These are phyloP conservation scores for Tetropium fuscum DNA, from an alignment of 2,888 invertebrate genomes.

Conservation along the genomic window DNA sequence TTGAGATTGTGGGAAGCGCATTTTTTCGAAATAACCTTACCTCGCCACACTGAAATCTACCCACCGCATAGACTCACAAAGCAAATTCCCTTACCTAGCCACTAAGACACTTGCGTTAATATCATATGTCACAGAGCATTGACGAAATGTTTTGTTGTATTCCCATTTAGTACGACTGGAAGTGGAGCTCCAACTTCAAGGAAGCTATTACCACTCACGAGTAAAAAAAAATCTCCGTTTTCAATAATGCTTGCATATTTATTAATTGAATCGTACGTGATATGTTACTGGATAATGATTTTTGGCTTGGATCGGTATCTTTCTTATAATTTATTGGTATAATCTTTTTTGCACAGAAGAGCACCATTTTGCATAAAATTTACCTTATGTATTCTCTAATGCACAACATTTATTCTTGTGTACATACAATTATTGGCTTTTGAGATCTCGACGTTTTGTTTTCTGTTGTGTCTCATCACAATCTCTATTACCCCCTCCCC, in stretches of 20 bases:
- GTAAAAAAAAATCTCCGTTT: conserved; percentile 74
- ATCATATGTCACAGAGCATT: conserved; percentile 23
- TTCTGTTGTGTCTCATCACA: conserved; percentile 17
- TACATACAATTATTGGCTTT: conserved; percentile 33
- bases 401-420: conserved; percentile 37
- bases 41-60: no score
- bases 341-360: conserved; percentile 45
- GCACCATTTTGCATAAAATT: conserved; percentile 39
- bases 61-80: conserved; percentile 11
- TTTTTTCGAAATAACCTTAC: no score
- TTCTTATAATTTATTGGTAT: conserved; percentile 63
- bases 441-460: conserved; percentile 20
- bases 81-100: not conserved
- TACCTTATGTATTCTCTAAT: conserved; percentile 26
- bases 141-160: conserved; percentile 60
- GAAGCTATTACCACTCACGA: conserved; percentile 92
- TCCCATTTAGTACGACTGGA: conserved; percentile 87
- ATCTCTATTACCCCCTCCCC: conserved; percentile 6
- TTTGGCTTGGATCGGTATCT: conserved; percentile 60
- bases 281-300: conserved; percentile 67
- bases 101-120: conserved; percentile 13
- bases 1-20: no score
- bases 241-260: conserved; percentile 64
- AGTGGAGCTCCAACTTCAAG: conserved; percentile 97
- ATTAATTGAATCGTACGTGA: conserved; percentile 63